Evolutionary conservation across 2,113 vertebrate species (phyloP).

Genomic region (Rhinogobius similis): DNA sequence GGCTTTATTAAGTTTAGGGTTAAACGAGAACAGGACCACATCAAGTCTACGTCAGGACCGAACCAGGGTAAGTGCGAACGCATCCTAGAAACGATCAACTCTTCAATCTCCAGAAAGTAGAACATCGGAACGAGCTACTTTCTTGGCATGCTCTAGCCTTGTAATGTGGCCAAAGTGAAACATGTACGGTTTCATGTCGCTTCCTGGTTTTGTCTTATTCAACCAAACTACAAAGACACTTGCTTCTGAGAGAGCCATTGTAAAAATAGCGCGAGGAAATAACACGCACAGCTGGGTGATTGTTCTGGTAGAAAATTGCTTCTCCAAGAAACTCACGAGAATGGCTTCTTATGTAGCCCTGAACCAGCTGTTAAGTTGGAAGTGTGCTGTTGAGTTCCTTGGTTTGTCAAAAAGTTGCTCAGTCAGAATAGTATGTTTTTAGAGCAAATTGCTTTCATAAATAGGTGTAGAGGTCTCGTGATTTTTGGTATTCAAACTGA

Average conservation of each 20-base stretch:
- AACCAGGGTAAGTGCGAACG: too few relatives aligned
- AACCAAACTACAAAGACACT: constrained; percentile 1
- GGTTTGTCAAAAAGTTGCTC: background rate
- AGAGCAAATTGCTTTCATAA: too few relatives aligned
- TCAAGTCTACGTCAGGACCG: background rate
- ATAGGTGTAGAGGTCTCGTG: too few relatives aligned
- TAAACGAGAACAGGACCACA: background rate
- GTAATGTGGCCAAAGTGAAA: background rate
- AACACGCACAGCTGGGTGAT: constrained; percentile 49
- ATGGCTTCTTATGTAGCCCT: constrained; percentile 9
- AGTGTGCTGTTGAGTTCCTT: background rate
- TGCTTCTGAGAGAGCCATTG: background rate
- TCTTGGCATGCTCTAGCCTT: background rate
- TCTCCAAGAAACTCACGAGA: constrained; percentile 29
- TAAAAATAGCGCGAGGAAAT: background rate
- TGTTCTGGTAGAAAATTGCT: constrained; percentile 48
- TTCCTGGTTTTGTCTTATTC: constrained; percentile 4
- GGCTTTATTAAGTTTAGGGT: too few relatives aligned
- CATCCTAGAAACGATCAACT: background rate
- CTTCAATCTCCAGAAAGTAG: constrained; percentile 7
- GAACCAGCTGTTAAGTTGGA: constrained; percentile 37
- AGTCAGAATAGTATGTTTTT: too few relatives aligned
- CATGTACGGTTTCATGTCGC: background rate
- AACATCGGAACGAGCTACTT: background rate
- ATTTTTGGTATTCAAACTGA: too few relatives aligned